Percentiles rank a stretch among this genome's conserved stretches.
These are phyloP conservation scores for Colistium nudipinnis DNA, from an alignment of 2,113 vertebrate species.

Conservation along the genomic window DNA sequence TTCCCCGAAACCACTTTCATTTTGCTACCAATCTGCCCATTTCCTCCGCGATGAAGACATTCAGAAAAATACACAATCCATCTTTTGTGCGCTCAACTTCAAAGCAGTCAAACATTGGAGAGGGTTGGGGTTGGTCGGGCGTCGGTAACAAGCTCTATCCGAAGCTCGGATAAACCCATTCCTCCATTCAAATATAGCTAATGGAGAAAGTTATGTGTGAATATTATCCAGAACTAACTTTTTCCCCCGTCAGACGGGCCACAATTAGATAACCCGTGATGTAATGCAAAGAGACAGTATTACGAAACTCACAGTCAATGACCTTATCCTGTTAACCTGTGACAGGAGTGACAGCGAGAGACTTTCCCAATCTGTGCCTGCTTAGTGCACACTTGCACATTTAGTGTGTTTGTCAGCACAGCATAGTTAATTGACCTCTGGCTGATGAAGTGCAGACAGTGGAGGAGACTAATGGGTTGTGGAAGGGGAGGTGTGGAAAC, in stretches of 20 bases:
- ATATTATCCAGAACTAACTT: constrained; percentile 3
- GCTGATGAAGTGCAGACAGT: constrained; percentile 52
- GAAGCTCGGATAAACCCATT: constrained; percentile 22
- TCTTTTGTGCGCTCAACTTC: constrained; percentile 36
- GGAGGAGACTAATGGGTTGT: constrained; percentile 38
- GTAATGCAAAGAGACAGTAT: neutral
- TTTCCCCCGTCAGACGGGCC: constrained; percentile 26
- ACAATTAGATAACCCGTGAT: constrained; percentile 1
- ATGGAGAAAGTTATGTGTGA: constrained; percentile 16
- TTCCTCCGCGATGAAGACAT: constrained; percentile 17
- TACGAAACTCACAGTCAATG: constrained; percentile 14
- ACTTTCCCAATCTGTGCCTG: constrained; percentile 3
- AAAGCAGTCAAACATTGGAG: constrained; percentile 19
- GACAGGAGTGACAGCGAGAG: constrained; percentile 1
- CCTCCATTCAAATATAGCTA: neutral
- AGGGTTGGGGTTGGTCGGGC: neutral
- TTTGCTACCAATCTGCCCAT: constrained; percentile 24
- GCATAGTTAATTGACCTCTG: constrained; percentile 55
- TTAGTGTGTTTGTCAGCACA: constrained; percentile 46
- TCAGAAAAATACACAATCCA: constrained; percentile 35
- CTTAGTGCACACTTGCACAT: constrained; percentile 19
- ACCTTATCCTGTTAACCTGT: constrained; percentile 25
- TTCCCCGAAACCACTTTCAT: constrained; percentile 28
- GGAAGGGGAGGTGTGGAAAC: constrained; percentile 23
- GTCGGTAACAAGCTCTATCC: constrained; percentile 26